These are phyloP conservation scores for Heliconius eleuchia DNA, from an alignment of 1,140 invertebrate genomes.

Conservation along the genomic window DNA sequence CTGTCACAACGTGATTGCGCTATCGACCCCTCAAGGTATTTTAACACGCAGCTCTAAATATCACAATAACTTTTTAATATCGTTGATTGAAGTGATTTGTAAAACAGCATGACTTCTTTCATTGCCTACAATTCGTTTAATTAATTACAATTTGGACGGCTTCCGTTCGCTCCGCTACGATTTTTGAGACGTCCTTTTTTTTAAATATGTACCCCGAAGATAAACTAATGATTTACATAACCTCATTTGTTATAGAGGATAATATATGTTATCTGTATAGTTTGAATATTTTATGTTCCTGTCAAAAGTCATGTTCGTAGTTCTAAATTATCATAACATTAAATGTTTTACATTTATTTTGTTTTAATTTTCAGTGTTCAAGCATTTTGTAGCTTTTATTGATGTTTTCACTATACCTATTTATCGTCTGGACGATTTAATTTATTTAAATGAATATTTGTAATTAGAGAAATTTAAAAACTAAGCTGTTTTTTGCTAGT, in stretches of 20 bases:
- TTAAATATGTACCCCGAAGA: slow-evolving; percentile 24
- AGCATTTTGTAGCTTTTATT: neutral
- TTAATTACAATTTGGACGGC: slow-evolving; percentile 78
- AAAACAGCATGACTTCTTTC: slow-evolving; percentile 81
- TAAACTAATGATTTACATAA: slow-evolving; percentile 25
- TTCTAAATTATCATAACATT: slow-evolving; percentile 11
- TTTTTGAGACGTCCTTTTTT: slow-evolving; percentile 56
- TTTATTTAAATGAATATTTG: no score
- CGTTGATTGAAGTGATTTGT: slow-evolving; percentile 81
- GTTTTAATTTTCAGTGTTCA: slow-evolving; percentile 8
- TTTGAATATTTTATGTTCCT: slow-evolving; percentile 8
- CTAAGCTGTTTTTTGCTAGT: no score
- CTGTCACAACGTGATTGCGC: slow-evolving; percentile 36
- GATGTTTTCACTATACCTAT: neutral
- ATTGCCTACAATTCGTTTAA: slow-evolving; percentile 79
- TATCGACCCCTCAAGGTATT: slow-evolving; percentile 43
- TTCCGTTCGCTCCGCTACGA: slow-evolving; percentile 67
- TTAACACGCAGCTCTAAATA: slow-evolving; percentile 65
- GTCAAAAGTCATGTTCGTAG: slow-evolving; percentile 6
- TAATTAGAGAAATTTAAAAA: no score
- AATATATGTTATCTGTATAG: slow-evolving; percentile 16
- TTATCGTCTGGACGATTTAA: neutral
- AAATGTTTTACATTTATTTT: slow-evolving; percentile 1
- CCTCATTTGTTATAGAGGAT: slow-evolving; percentile 13
- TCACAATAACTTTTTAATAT: slow-evolving; percentile 78